A percentile compares a stretch with the other conserved stretches of the same genome.
Evolutionary conservation across 2,888 invertebrate species (phyloP).

Genomic region (Pandemis heparana): DNA sequence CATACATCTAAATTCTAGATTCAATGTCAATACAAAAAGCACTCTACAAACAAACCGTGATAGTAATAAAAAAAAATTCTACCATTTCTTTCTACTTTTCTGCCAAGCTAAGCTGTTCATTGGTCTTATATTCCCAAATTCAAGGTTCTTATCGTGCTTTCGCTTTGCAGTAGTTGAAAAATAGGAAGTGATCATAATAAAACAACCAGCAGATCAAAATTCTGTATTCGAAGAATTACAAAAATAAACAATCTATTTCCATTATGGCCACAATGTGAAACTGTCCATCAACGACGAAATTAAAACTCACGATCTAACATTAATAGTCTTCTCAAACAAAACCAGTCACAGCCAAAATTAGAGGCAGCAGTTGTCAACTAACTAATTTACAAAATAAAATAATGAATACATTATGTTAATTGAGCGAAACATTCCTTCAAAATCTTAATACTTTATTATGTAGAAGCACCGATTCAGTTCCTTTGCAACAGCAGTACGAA

Average conservation of each 20-base stretch:
- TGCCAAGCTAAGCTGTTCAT: too few species aligned
- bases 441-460: not conserved
- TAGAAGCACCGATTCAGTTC: not conserved
- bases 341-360: not conserved
- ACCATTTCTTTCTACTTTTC: too few species aligned
- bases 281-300: too few species aligned
- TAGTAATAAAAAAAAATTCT: too few species aligned
- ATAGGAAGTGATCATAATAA: not conserved
- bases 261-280: not conserved
- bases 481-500: not conserved
- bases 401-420: too few species aligned
- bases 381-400: not conserved
- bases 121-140: too few species aligned
- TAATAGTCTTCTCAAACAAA: not conserved
- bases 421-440: not conserved
- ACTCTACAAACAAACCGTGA: too few species aligned
- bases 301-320: not conserved
- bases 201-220: conserved; percentile 13
- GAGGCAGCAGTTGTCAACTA: not conserved
- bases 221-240: conserved; percentile 21
- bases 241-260: not conserved
- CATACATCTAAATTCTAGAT: too few species aligned
- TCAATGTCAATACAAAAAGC: too few species aligned
- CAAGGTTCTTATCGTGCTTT: too few species aligned
- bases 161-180: too few species aligned